Evolutionary conservation across 2,888 invertebrate species (phyloP).

Genomic region (Dasysyrphus tricinctus): DNA sequence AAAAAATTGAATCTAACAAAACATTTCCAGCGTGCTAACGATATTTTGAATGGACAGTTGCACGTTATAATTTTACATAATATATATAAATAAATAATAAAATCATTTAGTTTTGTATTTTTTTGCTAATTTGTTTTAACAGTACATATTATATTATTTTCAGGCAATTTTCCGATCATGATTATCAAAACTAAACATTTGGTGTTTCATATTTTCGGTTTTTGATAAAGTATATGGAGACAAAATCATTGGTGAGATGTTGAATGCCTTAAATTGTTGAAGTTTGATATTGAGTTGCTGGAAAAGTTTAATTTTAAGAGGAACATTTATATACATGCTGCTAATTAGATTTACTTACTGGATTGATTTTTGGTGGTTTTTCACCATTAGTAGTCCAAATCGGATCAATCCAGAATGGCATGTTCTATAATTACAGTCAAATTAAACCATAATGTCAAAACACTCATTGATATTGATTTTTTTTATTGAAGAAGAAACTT

Average conservation of each 20-base stretch:
- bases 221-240: conserved; percentile 83
- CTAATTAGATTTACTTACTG: conserved; percentile 73
- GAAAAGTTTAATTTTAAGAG: conserved; percentile 39
- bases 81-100: conserved; percentile 68
- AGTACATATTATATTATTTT: background rate
- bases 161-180: conserved; percentile 82
- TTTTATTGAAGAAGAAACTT: conserved; percentile 39
- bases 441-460: background rate
- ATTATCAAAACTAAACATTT: conserved; percentile 81
- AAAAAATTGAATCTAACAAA: conserved; percentile 39
- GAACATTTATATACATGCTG: background rate
- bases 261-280: conserved; percentile 80
- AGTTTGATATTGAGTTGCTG: conserved; percentile 80
- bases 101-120: conserved; percentile 53
- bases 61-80: conserved; percentile 43
- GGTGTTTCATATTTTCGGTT: conserved; percentile 82
- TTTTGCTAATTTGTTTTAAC: conserved; percentile 16
- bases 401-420: conserved; percentile 83
- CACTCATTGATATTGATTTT: background rate
- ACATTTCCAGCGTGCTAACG: conserved; percentile 42
- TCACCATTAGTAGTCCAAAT: conserved; percentile 80
- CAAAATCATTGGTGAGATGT: conserved; percentile 80
- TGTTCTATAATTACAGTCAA: conserved; percentile 77
- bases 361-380: conserved; percentile 76
- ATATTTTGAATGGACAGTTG: conserved; percentile 21